These are phyloP conservation scores for Garrulus glandarius DNA, from an alignment of 2,797 vertebrate genomes.

Conservation along the genomic window DNA sequence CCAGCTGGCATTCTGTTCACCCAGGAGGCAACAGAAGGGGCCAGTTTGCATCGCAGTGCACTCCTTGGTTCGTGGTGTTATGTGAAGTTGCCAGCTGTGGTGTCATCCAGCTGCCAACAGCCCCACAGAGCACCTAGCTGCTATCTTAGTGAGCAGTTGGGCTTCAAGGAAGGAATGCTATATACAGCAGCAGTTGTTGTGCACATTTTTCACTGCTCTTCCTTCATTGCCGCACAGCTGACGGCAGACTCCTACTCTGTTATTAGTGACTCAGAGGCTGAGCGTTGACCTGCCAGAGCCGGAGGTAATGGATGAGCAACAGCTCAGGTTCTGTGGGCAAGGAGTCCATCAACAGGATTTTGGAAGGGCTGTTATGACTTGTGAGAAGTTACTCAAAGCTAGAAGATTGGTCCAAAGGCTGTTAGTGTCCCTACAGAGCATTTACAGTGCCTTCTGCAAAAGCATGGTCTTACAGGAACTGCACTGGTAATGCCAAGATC, in stretches of 20 bases:
- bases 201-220: background rate
- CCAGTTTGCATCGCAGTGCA: background rate
- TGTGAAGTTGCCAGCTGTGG: background rate
- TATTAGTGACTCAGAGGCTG: background rate
- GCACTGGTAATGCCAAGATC: background rate
- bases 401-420: background rate
- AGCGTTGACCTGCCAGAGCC: background rate
- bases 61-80: background rate
- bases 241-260: background rate
- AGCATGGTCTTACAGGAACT: background rate
- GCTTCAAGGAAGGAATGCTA: background rate
- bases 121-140: background rate
- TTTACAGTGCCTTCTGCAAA: background rate
- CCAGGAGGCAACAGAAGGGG: background rate
- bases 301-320: background rate
- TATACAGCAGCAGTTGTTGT: background rate
- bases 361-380: background rate
- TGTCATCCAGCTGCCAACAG: background rate
- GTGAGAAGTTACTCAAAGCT: background rate
- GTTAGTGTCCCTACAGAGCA: background rate
- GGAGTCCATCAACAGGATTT: background rate
- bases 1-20: rapidly evolving
- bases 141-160: background rate
- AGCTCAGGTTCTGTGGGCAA: background rate
- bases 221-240: background rate